phyloP scores from a whole-genome alignment of 2,797 vertebrate species.

The Artibeus jamaicensis region DNA sequence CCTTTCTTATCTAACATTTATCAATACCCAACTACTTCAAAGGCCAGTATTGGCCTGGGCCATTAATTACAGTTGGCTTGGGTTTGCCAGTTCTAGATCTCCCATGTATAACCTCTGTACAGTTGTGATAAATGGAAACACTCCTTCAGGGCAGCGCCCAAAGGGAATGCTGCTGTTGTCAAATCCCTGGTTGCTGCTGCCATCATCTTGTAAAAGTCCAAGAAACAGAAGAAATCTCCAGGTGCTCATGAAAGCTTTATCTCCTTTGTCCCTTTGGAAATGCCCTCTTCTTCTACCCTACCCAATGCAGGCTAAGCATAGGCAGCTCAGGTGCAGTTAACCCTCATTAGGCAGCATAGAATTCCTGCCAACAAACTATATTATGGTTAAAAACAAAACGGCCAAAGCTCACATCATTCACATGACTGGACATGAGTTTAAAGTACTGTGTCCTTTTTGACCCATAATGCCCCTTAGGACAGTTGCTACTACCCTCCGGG shows the following conservation, averaged over 20 bases:
- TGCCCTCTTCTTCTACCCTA: background rate
- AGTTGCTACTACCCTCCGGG: background rate
- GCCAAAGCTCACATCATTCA: background rate
- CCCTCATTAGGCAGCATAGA: background rate
- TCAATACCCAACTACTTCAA: constrained; percentile 23
- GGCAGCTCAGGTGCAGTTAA: background rate
- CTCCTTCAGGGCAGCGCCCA: background rate
- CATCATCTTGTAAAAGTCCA: background rate
- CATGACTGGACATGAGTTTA: background rate
- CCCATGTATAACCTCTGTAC: background rate
- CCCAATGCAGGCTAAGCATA: background rate
- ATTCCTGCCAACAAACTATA: background rate
- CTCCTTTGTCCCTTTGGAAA: background rate
- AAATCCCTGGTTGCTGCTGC: background rate
- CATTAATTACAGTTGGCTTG: constrained; percentile 30
- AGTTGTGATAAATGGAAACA: background rate
- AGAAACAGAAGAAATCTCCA: background rate
- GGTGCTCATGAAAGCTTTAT: background rate
- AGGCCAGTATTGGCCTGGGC: background rate
- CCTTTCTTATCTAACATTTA: constrained; percentile 51
- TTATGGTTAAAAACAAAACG: background rate
- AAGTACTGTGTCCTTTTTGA: background rate
- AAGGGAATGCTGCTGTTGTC: background rate
- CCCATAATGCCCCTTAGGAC: background rate
- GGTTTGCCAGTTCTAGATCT: background rate